phyloP scores from a whole-genome alignment of 2,113 vertebrate genomes.

The Otus sunia region DNA sequence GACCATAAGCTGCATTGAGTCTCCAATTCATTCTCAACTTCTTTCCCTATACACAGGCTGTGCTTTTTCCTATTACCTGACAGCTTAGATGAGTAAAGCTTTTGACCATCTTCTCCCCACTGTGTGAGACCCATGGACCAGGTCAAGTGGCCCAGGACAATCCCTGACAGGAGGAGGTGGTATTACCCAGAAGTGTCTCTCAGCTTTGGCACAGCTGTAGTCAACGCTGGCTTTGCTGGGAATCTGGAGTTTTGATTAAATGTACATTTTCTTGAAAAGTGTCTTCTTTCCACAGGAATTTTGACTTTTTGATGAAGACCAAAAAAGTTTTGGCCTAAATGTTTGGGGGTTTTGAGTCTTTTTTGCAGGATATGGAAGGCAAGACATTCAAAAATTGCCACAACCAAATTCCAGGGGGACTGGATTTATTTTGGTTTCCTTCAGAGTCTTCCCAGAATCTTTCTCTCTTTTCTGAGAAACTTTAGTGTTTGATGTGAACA shows the following conservation, averaged over 20 bases:
- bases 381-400: neutral
- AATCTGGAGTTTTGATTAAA: neutral
- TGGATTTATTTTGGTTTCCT: constrained; percentile 12
- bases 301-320: constrained; percentile 33
- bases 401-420: constrained; percentile 18
- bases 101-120: neutral
- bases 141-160: neutral
- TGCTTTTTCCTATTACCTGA: neutral
- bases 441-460: constrained; percentile 6
- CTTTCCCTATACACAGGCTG: neutral
- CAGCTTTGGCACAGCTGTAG: neutral
- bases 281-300: constrained; percentile 43
- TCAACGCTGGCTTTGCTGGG: neutral
- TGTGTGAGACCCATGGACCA: neutral
- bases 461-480: constrained; percentile 14
- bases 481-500: neutral
- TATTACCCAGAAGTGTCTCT: neutral
- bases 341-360: neutral
- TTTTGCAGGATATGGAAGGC: neutral
- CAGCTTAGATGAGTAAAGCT: neutral
- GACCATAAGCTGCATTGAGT: neutral
- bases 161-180: neutral
- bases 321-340: constrained; percentile 1
- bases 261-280: constrained; percentile 33
- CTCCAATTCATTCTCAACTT: neutral